Evolutionary conservation across 2,113 vertebrate species (phyloP), one percentile per base, ranked within the genome.

Genomic region (Petaurus breviceps): DNA sequence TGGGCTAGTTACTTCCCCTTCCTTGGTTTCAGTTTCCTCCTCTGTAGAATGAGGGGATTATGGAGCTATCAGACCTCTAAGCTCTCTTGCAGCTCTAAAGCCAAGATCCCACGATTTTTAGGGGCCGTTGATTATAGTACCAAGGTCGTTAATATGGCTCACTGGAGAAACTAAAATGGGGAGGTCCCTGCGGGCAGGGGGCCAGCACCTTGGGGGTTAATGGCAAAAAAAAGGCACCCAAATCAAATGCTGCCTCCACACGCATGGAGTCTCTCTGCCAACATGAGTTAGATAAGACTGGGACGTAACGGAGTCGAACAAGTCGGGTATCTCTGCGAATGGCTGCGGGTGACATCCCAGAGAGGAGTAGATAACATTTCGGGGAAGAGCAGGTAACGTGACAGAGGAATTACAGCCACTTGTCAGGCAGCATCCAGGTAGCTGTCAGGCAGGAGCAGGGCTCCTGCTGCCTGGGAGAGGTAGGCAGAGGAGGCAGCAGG

Each of bases 361-460:
- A 51, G 84, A 89, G 91, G 57, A 94, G 93, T 93, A 93, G 94
- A 92, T 68, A 91, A 90, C 68, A 2, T 93, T 97, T 96, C n/a
- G 51, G 96, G 96, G 92, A 96, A 37, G 37, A 0, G 0, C 47
- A 43, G 92, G 97, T 11, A 90, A 92, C 51, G 6, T 37, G 54
- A 54, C 93, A 55, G 89, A 12, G 19, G 77, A 96, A 96, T 93
- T 43, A 37, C 51, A 5, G 94, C 89, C 25, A 31, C 95, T 89
- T 93, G 95, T 93, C 94, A 92, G 95, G 92, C 12, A 43, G 91
- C 91, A 92, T 16, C 93, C n/a, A 16, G 96, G 77, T 9, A 12
- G 46, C 94, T 54, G 93, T 26, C 94, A 92, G 91, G 92, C 68
- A 96, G 77, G 90, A 84, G 49, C 1, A 1, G 90, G 43, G 43